Conservation (phyloP, 2,797 vertebrate species). For the Melanotaenia maccullochi region DNA sequence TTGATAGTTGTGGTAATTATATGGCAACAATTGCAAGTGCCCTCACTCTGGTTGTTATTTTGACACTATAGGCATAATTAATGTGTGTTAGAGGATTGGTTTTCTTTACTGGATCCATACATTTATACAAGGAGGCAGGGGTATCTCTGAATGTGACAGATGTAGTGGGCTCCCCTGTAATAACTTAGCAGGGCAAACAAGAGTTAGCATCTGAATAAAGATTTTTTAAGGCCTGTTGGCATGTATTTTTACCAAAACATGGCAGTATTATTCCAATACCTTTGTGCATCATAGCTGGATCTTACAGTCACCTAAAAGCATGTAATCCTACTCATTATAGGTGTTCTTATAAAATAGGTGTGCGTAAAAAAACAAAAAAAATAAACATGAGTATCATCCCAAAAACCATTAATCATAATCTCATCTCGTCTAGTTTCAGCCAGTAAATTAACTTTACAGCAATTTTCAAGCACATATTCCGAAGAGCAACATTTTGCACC, state of each 20-base stretch:
- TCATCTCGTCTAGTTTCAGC: conserved; percentile 35
- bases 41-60: conserved; percentile 81
- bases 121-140: conserved; percentile 71
- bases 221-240: conserved; percentile 49
- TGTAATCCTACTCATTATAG: conserved; percentile 68
- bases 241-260: conserved; percentile 57
- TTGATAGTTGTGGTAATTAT: conserved; percentile 82
- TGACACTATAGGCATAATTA: conserved; percentile 76
- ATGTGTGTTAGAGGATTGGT: conserved; percentile 71
- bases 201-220: conserved; percentile 45
- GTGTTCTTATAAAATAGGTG: conserved; percentile 52
- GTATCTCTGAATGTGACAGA: conserved; percentile 79
- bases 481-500: conserved; percentile 41
- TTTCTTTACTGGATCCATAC: conserved; percentile 76
- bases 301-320: conserved; percentile 67
- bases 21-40: conserved; percentile 83
- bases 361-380: conserved; percentile 6
- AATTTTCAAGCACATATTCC: conserved; percentile 32
- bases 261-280: conserved; percentile 59
- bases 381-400: conserved; percentile 38
- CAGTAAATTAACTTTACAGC: conserved; percentile 25
- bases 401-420: conserved; percentile 32
- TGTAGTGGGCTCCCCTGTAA: conserved; percentile 47
- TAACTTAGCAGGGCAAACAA: conserved; percentile 49
- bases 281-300: conserved; percentile 65